Conservation (phyloP, 1,140 invertebrate genomes). For the Heliconius nattereri region DNA sequence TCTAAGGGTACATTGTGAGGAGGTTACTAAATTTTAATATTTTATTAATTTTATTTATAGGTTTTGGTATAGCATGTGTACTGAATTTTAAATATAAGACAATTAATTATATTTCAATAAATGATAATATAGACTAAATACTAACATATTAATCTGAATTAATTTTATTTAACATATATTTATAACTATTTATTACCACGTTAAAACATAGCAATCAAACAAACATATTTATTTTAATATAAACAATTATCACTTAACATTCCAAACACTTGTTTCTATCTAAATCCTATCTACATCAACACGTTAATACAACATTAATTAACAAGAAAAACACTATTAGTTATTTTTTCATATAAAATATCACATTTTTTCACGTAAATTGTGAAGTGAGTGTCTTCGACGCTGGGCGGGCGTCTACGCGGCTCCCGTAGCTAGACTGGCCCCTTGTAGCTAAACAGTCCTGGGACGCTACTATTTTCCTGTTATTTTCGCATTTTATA, state of each 20-base stretch:
- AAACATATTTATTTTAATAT: neutral
- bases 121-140: neutral
- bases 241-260: neutral
- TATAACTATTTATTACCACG: neutral
- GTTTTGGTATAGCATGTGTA: too few relatives aligned
- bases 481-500: constrained; percentile 8
- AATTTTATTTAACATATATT: neutral
- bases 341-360: neutral
- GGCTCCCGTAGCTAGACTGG: constrained; percentile 17
- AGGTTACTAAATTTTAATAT: too few relatives aligned
- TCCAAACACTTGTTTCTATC: neutral
- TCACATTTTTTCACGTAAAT: neutral
- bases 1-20: too few relatives aligned
- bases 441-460: constrained; percentile 19
- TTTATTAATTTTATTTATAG: too few relatives aligned
- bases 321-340: neutral
- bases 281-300: constrained; percentile 5
- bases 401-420: constrained; percentile 30
- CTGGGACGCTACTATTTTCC: constrained; percentile 20
- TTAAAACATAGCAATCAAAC: neutral
- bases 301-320: neutral
- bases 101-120: neutral
- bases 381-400: neutral
- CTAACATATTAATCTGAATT: neutral
- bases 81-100: neutral